Percentiles rank a stretch among this genome's conserved stretches.
phyloP scores from a whole-genome alignment of 2,797 vertebrate species.

The Neomorphus geoffroyi region DNA sequence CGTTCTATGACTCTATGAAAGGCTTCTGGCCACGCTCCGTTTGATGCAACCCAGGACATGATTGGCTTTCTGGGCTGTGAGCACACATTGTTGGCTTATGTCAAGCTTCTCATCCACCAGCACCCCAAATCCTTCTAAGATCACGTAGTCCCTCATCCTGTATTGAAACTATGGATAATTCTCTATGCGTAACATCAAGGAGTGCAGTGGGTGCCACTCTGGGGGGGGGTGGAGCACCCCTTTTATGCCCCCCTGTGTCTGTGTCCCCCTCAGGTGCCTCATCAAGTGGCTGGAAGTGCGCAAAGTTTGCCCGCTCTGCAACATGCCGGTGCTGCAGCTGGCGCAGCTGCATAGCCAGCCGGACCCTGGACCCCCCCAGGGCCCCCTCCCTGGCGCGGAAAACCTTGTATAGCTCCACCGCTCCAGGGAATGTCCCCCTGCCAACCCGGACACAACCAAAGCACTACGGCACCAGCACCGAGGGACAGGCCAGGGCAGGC shows the following conservation, averaged over 20 bases:
- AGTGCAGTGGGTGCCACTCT: no score
- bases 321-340: constrained; percentile 96
- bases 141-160: no score
- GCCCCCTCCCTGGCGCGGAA: constrained; percentile 90
- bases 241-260: not conserved
- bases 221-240: no score
- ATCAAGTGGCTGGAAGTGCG: constrained; percentile 99
- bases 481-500: constrained; percentile 53
- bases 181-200: no score
- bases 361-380: constrained; percentile 80
- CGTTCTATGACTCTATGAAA: no score
- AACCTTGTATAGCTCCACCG: constrained; percentile 87
- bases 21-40: no score
- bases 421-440: not conserved
- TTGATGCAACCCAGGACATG: no score
- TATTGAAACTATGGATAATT: no score
- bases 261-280: constrained; percentile 84
- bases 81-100: no score
- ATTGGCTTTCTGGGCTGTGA: no score
- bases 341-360: constrained; percentile 89
- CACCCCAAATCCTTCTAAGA: no score
- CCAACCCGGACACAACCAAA: constrained; percentile 82
- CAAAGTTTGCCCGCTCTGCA: constrained; percentile 97
- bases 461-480: constrained; percentile 79
- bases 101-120: no score